phyloP scores from a whole-genome alignment of 2,888 invertebrate genomes.

The Athrips mouffetella region DNA sequence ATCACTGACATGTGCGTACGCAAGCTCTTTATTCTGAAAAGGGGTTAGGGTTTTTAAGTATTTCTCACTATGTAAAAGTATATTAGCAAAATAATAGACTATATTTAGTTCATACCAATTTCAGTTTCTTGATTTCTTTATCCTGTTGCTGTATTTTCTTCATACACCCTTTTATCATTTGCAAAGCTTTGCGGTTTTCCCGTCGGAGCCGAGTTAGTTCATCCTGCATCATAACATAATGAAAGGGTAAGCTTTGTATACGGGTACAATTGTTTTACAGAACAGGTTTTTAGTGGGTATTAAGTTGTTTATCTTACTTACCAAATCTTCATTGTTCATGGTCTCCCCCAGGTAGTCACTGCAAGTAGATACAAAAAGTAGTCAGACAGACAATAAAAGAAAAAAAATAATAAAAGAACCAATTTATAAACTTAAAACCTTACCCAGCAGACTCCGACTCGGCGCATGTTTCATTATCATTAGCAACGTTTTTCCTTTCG shows the following conservation, averaged over 20 bases:
- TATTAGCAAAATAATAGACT: no score
- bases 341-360: conserved; percentile 61
- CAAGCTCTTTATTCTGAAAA: conserved; percentile 60
- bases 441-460: conserved; percentile 66
- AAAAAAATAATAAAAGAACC: no score
- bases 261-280: not conserved
- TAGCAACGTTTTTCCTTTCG: conserved; percentile 38
- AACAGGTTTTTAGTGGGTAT: not conserved
- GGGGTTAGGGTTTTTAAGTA: not conserved
- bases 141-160: conserved; percentile 75
- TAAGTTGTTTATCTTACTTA: conserved; percentile 29
- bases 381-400: no score
- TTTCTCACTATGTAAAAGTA: no score
- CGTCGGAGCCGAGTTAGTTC: conserved; percentile 67
- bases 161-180: conserved; percentile 78
- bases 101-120: conserved; percentile 46
- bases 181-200: conserved; percentile 76
- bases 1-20: conserved; percentile 63
- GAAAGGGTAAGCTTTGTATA: not conserved
- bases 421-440: no score
- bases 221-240: conserved; percentile 38
- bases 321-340: conserved; percentile 58
- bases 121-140: conserved; percentile 68
- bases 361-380: conserved; percentile 27
- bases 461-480: conserved; percentile 60